phyloP scores from a whole-genome alignment of 1,140 invertebrate genomes.

The Notospermus geniculatus region DNA sequence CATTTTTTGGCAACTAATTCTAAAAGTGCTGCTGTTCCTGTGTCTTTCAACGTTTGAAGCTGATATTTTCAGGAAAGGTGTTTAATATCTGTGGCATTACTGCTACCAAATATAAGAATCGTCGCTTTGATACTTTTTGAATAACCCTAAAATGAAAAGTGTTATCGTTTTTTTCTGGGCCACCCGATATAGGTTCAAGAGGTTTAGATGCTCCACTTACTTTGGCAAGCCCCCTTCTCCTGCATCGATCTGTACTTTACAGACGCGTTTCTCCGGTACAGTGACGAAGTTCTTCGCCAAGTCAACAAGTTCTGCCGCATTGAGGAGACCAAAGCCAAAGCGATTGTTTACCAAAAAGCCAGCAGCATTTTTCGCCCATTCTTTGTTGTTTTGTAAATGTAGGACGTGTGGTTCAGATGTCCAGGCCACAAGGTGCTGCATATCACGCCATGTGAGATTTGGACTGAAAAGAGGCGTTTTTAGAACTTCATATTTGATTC shows the following conservation, averaged over 20 bases:
- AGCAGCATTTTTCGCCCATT: constrained; percentile 44
- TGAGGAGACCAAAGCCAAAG: constrained; percentile 56
- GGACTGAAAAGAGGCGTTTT: constrained; percentile 61
- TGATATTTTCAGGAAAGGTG: no score
- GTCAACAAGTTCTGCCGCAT: constrained; percentile 46
- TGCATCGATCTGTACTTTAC: constrained; percentile 27
- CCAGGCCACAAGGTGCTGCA: constrained; percentile 84
- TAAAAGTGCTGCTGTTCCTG: no score
- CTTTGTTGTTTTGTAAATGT: constrained; percentile 25
- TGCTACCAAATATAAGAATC: no score
- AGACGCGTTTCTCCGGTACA: constrained; percentile 48
- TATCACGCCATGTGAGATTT: constrained; percentile 82
- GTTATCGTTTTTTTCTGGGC: no score
- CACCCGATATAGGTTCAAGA: no score
- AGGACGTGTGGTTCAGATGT: constrained; percentile 66
- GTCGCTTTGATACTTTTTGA: no score
- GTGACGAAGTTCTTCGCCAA: constrained; percentile 34
- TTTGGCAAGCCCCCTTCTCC: constrained; percentile 30
- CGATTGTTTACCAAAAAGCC: constrained; percentile 50
- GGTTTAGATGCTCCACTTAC: no score
- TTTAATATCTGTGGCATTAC: no score
- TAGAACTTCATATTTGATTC: no score
- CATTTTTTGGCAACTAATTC: no score
- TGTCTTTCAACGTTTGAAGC: no score
- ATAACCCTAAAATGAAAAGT: no score